Evolutionary conservation across 1,140 invertebrate genomes (phyloP), one percentile per base, ranked within the genome.

Genomic region (Sycophaga agraensis): DNA sequence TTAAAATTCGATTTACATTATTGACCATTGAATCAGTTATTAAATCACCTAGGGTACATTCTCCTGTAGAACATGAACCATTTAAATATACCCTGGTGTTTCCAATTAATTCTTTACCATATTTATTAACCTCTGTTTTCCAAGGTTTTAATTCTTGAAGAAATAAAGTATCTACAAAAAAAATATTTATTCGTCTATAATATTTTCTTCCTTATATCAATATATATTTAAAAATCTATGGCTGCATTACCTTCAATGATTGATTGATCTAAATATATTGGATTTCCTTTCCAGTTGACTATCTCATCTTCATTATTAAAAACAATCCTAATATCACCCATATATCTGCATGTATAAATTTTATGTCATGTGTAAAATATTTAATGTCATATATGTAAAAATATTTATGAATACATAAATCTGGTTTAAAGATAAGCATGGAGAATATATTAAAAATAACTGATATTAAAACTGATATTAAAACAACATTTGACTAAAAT

Each of bases 31-130:
- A 85, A 64, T 92, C 89, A 7, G 88, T 85, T 34, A 91, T 83
- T 16, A 91, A 83, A 71, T 87, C 91, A 14, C 90, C 91, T 35
- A 93, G 71, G 63, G 89, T 91, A 69, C 91, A 93, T 74, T 93
- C 91, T 0, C 68, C 68, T 14, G 73, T 75, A 9, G 82, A 67
- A 66, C 90, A 92, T 0, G 71, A 75, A 16, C 81, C 42, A 14
- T 62, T 80, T 2, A 90, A 70, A 39, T 82, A 76, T 0, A 89
- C 87, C 64, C 78, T 77, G 0, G 84, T 82, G 4, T 58, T 59
- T 0, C 87, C 89, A 11, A 91, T 70, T 11, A 85, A 75, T 64
- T 82, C 78, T 28, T 82, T 80, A 1, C 85, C 86, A 1, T 82
- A 64, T 1, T 69, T 75, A 58, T 90, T 83, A 5, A 93, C 83